Evolutionary conservation across 2,797 vertebrate genomes (phyloP).

Genomic region (Merluccius polli): DNA sequence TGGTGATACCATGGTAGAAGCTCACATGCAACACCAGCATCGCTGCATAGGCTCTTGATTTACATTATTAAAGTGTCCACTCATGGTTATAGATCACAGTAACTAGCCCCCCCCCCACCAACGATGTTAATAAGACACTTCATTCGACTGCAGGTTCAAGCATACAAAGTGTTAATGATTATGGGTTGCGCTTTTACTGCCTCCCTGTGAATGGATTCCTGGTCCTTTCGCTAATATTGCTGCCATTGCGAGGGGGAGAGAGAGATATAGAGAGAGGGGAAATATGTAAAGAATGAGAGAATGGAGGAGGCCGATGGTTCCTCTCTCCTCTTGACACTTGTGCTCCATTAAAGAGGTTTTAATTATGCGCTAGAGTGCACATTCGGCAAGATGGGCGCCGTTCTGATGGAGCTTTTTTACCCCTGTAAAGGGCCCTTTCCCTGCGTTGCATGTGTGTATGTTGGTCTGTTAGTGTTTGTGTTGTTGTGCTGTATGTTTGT

Average conservation of each 20-base stretch:
- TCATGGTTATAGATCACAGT: neutral
- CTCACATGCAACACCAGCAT: neutral
- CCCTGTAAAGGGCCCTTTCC: slow-evolving; percentile 38
- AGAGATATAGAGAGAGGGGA: neutral
- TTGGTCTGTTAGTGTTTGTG: slow-evolving; percentile 18
- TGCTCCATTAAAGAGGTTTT: slow-evolving; percentile 50
- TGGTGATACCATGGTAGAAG: neutral
- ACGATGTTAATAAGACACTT: neutral
- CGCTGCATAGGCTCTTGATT: neutral
- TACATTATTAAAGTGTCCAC: neutral
- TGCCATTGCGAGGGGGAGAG: slow-evolving; percentile 14
- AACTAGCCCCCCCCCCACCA: neutral
- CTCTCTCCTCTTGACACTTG: slow-evolving; percentile 28
- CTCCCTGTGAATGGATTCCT: slow-evolving; percentile 9
- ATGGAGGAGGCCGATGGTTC: slow-evolving; percentile 15
- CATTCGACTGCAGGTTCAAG: neutral
- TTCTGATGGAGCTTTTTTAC: slow-evolving; percentile 31
- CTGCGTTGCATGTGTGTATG: neutral
- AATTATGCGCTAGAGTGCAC: slow-evolving; percentile 52
- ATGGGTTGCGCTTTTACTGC: slow-evolving; percentile 5
- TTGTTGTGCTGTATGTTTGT: no score
- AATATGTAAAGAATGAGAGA: neutral
- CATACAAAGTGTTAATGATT: slow-evolving; percentile 7
- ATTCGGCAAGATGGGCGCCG: slow-evolving; percentile 19
- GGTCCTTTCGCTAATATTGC: slow-evolving; percentile 8